These are phyloP conservation scores for Tigriopus japonicus DNA, from an alignment of 1,140 invertebrate genomes.

Conservation along the genomic window DNA sequence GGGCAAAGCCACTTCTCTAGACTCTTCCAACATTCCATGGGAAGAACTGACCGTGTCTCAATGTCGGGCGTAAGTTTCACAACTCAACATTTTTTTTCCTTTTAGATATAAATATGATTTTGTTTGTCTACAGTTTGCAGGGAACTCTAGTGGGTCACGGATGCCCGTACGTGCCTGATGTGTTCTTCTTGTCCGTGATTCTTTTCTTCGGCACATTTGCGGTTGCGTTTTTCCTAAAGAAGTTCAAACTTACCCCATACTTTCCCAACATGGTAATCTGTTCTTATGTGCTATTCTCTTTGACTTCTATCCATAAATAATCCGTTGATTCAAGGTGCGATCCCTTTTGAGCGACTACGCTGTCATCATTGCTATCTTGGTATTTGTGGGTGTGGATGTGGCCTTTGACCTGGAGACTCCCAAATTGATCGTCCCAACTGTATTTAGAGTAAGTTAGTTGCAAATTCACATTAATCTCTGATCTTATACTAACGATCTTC, in stretches of 20 bases:
- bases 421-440: slow-evolving; percentile 25
- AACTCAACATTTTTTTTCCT: neutral
- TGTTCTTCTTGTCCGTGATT: slow-evolving; percentile 23
- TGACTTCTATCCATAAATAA: neutral
- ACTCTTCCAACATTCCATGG: neutral
- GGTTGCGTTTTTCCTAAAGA: slow-evolving; percentile 18
- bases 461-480: no score
- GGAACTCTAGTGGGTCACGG: slow-evolving; percentile 1
- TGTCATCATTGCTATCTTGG: slow-evolving; percentile 31
- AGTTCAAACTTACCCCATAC: slow-evolving; percentile 18
- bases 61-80: slow-evolving; percentile 3
- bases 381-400: slow-evolving; percentile 24
- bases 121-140: neutral
- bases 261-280: slow-evolving; percentile 18
- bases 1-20: neutral
- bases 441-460: slow-evolving; percentile 15
- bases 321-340: slow-evolving; percentile 23
- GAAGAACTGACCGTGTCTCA: neutral
- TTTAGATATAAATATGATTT: neutral
- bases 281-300: slow-evolving; percentile 4
- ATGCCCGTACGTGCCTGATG: slow-evolving; percentile 13
- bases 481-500: no score
- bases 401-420: slow-evolving; percentile 26
- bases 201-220: slow-evolving; percentile 23
- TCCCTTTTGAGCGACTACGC: slow-evolving; percentile 29